Evolutionary conservation across 2,113 vertebrate genomes (phyloP), one percentile per base, ranked within the genome.

Genomic region (Ptilonorhynchus violaceus): DNA sequence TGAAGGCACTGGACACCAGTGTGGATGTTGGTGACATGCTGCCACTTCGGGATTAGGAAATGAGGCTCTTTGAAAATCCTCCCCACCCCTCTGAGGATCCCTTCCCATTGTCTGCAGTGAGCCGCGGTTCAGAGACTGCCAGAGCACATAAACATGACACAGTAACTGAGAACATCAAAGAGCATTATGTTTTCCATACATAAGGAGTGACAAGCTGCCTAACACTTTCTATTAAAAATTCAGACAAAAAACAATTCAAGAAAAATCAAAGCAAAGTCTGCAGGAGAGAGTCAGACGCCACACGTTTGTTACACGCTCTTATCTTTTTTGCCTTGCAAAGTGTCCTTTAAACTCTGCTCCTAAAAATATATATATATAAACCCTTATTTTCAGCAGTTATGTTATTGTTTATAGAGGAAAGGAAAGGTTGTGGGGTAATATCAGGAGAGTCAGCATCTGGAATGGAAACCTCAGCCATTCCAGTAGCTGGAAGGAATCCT

Each of bases 101-200:
- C 15, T 96, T 91, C 84, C 92, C 46, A 95, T 91, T 93, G 90
- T 96, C 96, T 96, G 95, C 76, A 39, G 76, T 8, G 60, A 88
- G 79, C 55, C 1, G 15, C 18, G 9, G 91, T 92, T 96, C 95
- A 94, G 96, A 94, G 83, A 73, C 92, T 97, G 92, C 94, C 96
- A 96, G 88, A 97, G 95, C 92, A 73, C 73, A 74, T 96, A 96
- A 97, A 96, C 96, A 96, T 96, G 94, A 96, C 95, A 92, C 84
- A 93, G 94, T 92, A 96, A 94, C 92, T 96, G 96, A 92, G 91
- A 94, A 96, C 95, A 96, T 96, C 96, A 96, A 96, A 97, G 85
- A 72, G 74, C 79, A 94, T 96, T 96, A 96, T 96, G 95, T 96
- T 97, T 97, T 72, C 91, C 86, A 91, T 87, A 97, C 79, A 91